Base-by-base conservation (phyloP, 2,888 invertebrate species). In the Apamea monoglypha region DNA sequence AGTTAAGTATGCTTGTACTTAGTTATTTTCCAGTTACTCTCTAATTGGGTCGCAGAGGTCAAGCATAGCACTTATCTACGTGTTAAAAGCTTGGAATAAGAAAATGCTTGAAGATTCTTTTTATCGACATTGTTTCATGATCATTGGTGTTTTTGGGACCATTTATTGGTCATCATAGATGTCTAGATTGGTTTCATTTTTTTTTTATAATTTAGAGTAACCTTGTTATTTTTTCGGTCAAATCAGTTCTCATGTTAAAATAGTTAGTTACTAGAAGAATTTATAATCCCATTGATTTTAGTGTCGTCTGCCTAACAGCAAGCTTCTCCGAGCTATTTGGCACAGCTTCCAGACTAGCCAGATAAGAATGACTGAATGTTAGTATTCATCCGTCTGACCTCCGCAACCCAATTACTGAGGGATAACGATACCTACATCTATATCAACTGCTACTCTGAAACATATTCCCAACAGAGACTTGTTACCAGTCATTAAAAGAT, bases 311-410 rank as follows among this genome's bases (percentile, higher is more conserved):
- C n/a, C 36, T 53, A 36, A n/a, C 29, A 78, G 29, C 21, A 36
- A 44, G 36, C 53, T 77, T n/a, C 36, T 77, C 12, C 8, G 16
- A 77, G 25, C 44, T 67, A 71, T 81, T 79, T 84, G 84, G 66
- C 85, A 69, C 21, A 36, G 21, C 4, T 68, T 63, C 47, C 56
- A 77, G 53, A 63, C 83, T 56, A 47, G n/a, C 25, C 36, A 63
- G 53, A 81, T 83, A 36, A 64, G 53, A 77, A 32, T 69, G 61
- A 68, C 61, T 69, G 12, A 50, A 59, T 50, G 21, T 50, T 40
- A 66, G 40, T 32, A 66, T n/a, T 66, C 36, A 47, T 63, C 25
- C 53, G 25, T 61, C 29, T 56, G 80, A 32, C 16, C 36, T 53
- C 36, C 53, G 8, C 69, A 77, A 70, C 29, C 53, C 36, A 80